These are phyloP conservation scores for Caenorhabditis afra DNA, from an alignment of 2,888 invertebrate species.

Conservation along the genomic window DNA sequence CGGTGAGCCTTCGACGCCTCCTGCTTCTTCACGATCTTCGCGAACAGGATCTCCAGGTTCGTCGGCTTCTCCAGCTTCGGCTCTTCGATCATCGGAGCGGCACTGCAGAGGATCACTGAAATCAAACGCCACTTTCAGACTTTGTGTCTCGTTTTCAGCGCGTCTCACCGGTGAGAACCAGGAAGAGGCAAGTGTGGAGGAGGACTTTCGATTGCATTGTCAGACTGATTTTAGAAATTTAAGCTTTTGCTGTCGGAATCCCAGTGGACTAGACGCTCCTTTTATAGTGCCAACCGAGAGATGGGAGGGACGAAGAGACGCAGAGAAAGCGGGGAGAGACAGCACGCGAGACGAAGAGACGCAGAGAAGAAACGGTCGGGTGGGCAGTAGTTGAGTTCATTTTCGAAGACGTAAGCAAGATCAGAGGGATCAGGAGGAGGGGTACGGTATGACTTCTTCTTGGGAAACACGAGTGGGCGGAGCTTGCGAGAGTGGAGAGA, in stretches of 20 bases:
- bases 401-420: conserved; percentile 51
- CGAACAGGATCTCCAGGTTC: conserved; percentile 58
- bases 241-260: conserved; percentile 44
- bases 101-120: conserved; percentile 34
- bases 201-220: conserved; percentile 34
- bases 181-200: conserved; percentile 31
- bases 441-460: conserved; percentile 40
- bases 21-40: conserved; percentile 63
- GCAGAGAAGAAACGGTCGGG: conserved; percentile 13
- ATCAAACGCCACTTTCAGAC: background rate
- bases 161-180: conserved; percentile 40
- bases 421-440: conserved; percentile 51
- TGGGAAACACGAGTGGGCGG: conserved; percentile 35
- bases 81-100: conserved; percentile 53
- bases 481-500: conserved; percentile 7
- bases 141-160: conserved; percentile 23
- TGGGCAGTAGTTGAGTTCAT: conserved; percentile 49
- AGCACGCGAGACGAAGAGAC: conserved; percentile 41
- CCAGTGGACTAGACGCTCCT: conserved; percentile 32
- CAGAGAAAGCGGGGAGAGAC: conserved; percentile 21
- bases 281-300: conserved; percentile 31
- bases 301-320: conserved; percentile 37
- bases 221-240: conserved; percentile 48
- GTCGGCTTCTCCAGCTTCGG: conserved; percentile 43
- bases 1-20: conserved; percentile 58